These are phyloP conservation scores for Holocentrus rufus DNA, from an alignment of 2,797 vertebrate genomes.

Conservation along the genomic window DNA sequence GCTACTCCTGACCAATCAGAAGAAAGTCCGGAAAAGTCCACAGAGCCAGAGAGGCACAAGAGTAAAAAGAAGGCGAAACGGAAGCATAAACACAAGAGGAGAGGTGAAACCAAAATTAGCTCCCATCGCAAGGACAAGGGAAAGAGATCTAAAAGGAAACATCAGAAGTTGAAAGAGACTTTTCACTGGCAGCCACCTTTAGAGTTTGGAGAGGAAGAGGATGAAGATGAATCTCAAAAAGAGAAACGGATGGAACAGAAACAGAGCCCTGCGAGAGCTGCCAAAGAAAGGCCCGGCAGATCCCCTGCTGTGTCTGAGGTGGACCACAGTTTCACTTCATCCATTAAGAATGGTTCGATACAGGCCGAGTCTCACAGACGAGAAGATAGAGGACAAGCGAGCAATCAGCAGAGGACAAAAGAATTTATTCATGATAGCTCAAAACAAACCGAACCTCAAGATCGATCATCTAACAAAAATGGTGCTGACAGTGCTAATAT, in stretches of 20 bases:
- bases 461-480: constrained; percentile 59
- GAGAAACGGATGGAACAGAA: constrained; percentile 55
- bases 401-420: constrained; percentile 56
- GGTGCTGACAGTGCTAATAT: constrained; percentile 34
- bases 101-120: constrained; percentile 73
- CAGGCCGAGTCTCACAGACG: constrained; percentile 29
- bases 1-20: constrained; percentile 62
- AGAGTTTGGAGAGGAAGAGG: constrained; percentile 95
- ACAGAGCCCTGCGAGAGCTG: constrained; percentile 56
- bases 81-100: constrained; percentile 86
- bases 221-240: constrained; percentile 82
- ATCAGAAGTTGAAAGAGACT: constrained; percentile 88
- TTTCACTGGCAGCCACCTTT: constrained; percentile 98
- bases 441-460: constrained; percentile 59
- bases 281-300: constrained; percentile 53
- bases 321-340: constrained; percentile 56
- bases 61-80: constrained; percentile 85
- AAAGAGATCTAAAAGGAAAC: constrained; percentile 91
- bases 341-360: constrained; percentile 53
- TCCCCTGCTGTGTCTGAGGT: constrained; percentile 59
- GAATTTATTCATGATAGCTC: constrained; percentile 51
- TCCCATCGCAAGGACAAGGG: constrained; percentile 84
- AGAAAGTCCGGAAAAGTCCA: constrained; percentile 65
- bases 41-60: constrained; percentile 70
- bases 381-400: constrained; percentile 50